phyloP scores from a whole-genome alignment of 2,888 invertebrate genomes.

The Cataglyphis albicans region DNA sequence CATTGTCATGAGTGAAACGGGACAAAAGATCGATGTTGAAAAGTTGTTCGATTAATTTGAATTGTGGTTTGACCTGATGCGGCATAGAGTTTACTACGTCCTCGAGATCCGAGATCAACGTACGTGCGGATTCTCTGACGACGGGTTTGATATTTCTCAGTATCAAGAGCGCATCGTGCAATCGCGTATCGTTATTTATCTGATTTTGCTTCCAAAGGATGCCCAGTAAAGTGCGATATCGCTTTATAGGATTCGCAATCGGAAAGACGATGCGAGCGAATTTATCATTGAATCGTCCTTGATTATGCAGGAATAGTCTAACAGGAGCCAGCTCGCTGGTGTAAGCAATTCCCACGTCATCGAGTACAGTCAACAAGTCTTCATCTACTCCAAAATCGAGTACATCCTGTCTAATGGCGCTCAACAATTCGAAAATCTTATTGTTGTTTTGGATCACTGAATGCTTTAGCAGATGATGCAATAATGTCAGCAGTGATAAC shows the following conservation, averaged over 20 bases:
- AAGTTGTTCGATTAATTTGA: slow-evolving; percentile 5
- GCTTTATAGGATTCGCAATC: neutral
- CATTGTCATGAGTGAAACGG: neutral
- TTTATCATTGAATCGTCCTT: neutral
- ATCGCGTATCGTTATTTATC: neutral
- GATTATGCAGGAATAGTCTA: slow-evolving; percentile 28
- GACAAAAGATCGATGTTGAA: slow-evolving; percentile 17
- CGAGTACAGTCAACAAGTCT: slow-evolving; percentile 32
- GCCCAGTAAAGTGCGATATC: neutral
- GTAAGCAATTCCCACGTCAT: slow-evolving; percentile 12
- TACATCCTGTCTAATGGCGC: slow-evolving; percentile 21
- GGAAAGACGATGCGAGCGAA: neutral
- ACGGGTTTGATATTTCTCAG: slow-evolving; percentile 3
- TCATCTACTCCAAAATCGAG: neutral
- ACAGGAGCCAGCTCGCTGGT: slow-evolving; percentile 28
- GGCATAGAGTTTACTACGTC: slow-evolving; percentile 34
- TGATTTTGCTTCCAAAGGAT: neutral
- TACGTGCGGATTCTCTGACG: neutral
- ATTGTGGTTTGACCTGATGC: neutral
- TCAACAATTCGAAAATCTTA: slow-evolving; percentile 3
- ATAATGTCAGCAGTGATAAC: neutral
- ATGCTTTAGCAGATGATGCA: slow-evolving; percentile 21
- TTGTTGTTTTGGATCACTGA: neutral
- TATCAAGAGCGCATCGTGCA: slow-evolving; percentile 4
- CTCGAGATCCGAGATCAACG: neutral